Percentiles rank a stretch among this genome's conserved stretches.
Conservation (phyloP, 2,797 vertebrate genomes). For the Peromyscus nudipes region DNA sequence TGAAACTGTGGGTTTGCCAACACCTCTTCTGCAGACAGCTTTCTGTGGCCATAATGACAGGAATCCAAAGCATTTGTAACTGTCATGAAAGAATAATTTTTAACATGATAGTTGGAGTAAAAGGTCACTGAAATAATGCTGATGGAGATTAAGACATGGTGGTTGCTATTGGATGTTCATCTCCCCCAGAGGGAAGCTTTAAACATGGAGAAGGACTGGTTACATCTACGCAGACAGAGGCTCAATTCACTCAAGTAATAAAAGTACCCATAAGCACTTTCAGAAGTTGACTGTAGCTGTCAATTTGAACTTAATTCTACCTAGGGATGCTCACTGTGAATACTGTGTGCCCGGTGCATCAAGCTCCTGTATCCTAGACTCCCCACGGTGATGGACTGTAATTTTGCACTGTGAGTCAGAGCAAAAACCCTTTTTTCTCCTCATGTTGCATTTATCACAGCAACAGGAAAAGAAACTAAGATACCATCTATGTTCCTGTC, state of each 20-base stretch:
- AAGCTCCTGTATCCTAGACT: neutral
- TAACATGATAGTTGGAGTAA: neutral
- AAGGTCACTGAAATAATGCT: neutral
- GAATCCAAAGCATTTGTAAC: neutral
- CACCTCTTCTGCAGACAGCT: neutral
- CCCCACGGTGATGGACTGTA: too few species aligned
- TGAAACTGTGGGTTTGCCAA: neutral
- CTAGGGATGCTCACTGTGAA: neutral
- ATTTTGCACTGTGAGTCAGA: neutral
- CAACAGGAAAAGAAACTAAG: neutral
- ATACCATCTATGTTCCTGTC: too few species aligned
- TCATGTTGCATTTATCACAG: neutral
- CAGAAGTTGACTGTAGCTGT: neutral
- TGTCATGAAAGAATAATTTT: neutral
- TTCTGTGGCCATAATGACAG: neutral
- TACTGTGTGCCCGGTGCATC: neutral
- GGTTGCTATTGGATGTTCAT: neutral
- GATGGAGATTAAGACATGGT: neutral
- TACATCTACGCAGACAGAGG: neutral
- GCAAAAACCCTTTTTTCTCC: neutral
- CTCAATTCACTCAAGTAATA: neutral
- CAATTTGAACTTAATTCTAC: neutral
- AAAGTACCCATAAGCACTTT: neutral
- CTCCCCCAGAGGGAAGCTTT: neutral
- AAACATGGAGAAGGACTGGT: neutral